Evolutionary conservation across 2,797 vertebrate genomes (phyloP), one percentile per base, ranked within the genome.

Genomic region (Limosa lapponica): DNA sequence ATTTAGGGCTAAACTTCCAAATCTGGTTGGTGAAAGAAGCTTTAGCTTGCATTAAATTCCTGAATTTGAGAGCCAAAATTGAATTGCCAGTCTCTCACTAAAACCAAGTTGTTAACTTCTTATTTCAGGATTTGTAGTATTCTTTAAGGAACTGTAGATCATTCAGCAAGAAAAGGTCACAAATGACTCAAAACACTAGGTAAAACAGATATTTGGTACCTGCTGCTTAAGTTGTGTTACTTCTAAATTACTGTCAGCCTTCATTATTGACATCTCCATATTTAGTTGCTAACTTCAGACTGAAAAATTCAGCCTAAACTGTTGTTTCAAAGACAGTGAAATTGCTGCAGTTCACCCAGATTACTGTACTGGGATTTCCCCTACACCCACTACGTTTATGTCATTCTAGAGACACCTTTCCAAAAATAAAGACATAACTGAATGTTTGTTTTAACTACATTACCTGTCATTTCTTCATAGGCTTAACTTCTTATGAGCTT

Each of bases 371-470:
- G 62, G 48, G 48, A 66, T 93, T 95, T 90, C 73, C 51, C 20
- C 13, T 91, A 44, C 19, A 44, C 62, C 39, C 11, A 22, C 77
- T 59, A 13, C 1, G 1, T 75, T 75, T 86, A 13, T 84, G 66
- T 84, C 41, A 62, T 90, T 89, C 36, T 59, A 73, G 28, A 82
- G 70, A 87, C 49, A 61, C 37, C 34, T n/a, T 87, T 66, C 52
- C 44, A 49, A 87, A 82, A 91, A 49, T 37, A 72, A 88, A 84
- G n/a, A 13, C 8, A 32, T 84, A 90, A 59, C 18, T 61, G 73
- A 72, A 73, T 64, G 57, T 84, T 92, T 82, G 28, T 93, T 96
- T 75, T 73, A 71, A 92, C 69, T 48, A 87, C 67, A 55, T 65
- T 32, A n/a, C 48, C 59, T 52, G 34, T 87, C 41, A 52, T 43